These are phyloP conservation scores for Garrulus glandarius DNA, from an alignment of 2,797 vertebrate genomes.

Conservation along the genomic window DNA sequence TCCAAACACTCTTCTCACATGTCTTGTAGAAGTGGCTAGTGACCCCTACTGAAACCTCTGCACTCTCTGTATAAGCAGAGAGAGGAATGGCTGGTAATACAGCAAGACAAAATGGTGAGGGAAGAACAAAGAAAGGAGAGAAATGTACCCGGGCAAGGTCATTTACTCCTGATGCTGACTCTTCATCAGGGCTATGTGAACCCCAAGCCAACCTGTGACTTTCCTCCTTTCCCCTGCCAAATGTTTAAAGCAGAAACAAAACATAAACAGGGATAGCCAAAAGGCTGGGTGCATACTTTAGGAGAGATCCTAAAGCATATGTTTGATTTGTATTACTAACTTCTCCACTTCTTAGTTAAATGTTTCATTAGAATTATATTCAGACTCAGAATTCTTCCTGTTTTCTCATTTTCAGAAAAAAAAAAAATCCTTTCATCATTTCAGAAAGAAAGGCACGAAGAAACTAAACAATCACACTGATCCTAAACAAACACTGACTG, in stretches of 20 bases:
- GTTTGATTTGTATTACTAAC: neutral
- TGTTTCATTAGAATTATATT: neutral
- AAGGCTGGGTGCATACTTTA: neutral
- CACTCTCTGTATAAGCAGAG: neutral
- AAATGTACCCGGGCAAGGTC: neutral
- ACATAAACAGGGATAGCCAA: neutral
- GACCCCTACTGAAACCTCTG: neutral
- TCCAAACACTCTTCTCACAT: neutral
- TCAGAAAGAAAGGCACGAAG: neutral
- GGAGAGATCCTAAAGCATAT: neutral
- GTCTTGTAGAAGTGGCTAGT: neutral
- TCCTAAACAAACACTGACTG: neutral
- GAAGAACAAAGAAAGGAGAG: neutral
- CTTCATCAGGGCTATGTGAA: neutral
- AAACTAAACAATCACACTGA: neutral
- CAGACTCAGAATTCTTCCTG: neutral
- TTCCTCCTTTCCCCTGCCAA: neutral
- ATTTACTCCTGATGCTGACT: neutral
- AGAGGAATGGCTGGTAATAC: neutral
- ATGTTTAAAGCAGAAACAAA: neutral
- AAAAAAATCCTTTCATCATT: neutral
- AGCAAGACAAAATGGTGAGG: neutral
- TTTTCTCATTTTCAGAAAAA: neutral
- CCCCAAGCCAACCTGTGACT: neutral
- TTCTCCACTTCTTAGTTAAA: neutral